Evolutionary conservation across 1,140 invertebrate species (phyloP), one percentile per base, ranked within the genome.

Genomic region (Aphidius gifuensis): DNA sequence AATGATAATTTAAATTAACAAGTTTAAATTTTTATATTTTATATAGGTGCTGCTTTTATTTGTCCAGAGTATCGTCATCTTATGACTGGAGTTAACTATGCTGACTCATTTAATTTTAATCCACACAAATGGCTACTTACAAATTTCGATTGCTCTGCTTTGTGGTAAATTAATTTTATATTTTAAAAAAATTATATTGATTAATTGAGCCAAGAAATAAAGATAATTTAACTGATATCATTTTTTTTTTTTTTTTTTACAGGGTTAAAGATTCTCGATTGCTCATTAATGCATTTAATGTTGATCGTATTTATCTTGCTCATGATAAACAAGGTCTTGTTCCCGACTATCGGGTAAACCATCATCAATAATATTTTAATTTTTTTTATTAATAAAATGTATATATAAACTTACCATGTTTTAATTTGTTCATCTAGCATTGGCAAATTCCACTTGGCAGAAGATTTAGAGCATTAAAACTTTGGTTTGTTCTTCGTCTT

Each of bases 371-470:
- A 23, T 53, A 46, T 45, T 42, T 0, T 9, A 55, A 9, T 55
- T 39, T 43, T 42, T 58, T 62, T 8, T 8, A 61, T 46, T 5
- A 7, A 42, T 53, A 43, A 50, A 49, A 60, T 45, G 7, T 39
- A 58, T 5, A 3, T 2, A 58, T n/a, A 8, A 45, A 16, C 62
- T 45, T 23, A 38, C 38, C 5, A 60, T 56, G 48, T 64, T 58
- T 48, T 46, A 46, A 55, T 61, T 44, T 46, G 54, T 62, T 64
- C 62, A 61, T 64, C 67, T 66, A 97, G 85, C 92, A 98, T 73
- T 97, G 94, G 92, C 94, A 97, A 81, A 95, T 98, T 70, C 87
- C 94, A 9, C 77, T 98, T 45, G 94, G 94, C 5, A 83, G 96
- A 57, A 82, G 94, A 68, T 98, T 98, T 72, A 85, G 95, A 23